A percentile compares a stretch with the other conserved stretches of the same genome.
Conservation (phyloP, 2,888 invertebrate species). For the Beris morrisii region DNA sequence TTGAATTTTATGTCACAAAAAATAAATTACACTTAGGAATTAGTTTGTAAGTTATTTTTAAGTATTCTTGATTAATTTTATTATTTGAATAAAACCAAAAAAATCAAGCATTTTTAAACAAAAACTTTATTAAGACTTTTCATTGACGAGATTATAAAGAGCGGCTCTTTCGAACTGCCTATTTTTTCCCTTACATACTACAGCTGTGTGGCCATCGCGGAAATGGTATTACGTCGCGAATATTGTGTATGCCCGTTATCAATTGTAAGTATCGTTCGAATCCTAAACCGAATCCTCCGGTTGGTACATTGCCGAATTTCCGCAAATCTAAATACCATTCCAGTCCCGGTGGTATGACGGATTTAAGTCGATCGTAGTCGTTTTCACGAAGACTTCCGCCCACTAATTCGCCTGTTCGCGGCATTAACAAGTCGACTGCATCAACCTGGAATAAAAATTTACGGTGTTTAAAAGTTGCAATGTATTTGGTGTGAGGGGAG, state of each 20-base stretch:
- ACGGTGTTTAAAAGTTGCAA: background rate
- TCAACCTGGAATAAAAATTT: conserved; percentile 61
- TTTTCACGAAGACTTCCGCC: conserved; percentile 95
- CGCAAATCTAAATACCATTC: conserved; percentile 90
- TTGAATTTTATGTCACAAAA: no score
- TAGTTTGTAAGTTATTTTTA: no score
- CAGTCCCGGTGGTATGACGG: conserved; percentile 65
- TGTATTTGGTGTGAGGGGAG: background rate
- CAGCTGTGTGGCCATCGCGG: conserved; percentile 93
- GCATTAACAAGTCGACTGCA: conserved; percentile 85
- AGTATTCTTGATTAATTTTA: no score
- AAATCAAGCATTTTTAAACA: no score
- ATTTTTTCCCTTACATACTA: conserved; percentile 59
- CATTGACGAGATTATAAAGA: no score
- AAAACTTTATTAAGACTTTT: no score
- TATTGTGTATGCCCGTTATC: conserved; percentile 79
- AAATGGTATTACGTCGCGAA: conserved; percentile 93
- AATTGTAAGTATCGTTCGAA: conserved; percentile 89
- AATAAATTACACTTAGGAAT: no score
- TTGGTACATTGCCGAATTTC: conserved; percentile 84
- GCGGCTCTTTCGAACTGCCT: no score
- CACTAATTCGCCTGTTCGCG: conserved; percentile 88
- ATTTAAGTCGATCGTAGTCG: conserved; percentile 64
- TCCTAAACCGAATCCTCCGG: conserved; percentile 95
- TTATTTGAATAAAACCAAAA: no score